A percentile compares a stretch with the other conserved stretches of the same genome.
Evolutionary conservation across 1,140 invertebrate species (phyloP).

Genomic region (Neodiprion lecontei): DNA sequence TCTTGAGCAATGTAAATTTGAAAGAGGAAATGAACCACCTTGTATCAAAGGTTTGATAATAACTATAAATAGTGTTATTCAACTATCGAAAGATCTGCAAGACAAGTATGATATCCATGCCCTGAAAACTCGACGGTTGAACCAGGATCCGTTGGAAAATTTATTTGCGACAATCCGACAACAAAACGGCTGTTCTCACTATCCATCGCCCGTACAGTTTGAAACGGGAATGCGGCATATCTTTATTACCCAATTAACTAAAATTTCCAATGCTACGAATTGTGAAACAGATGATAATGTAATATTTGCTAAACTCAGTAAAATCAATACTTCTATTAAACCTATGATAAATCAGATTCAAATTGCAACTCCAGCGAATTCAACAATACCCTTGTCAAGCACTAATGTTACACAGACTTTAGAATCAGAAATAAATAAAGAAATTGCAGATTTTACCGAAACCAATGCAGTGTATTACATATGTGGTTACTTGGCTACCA

Average conservation of each 20-base stretch:
- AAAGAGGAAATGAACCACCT: conserved; percentile 1
- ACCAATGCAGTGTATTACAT: conserved; percentile 13
- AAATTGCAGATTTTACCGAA: conserved; percentile 6
- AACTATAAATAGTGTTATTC: conserved; percentile 1
- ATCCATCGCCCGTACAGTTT: conserved; percentile 8
- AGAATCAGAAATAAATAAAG: not conserved
- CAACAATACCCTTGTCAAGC: no score
- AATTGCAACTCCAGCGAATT: no score
- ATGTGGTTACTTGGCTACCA: conserved; percentile 9
- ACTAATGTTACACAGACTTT: not conserved
- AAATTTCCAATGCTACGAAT: conserved; percentile 8
- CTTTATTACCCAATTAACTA: conserved; percentile 1
- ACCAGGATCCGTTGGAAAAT: conserved; percentile 13
- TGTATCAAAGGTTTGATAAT: not conserved
- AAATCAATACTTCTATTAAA: not conserved
- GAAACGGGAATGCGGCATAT: conserved; percentile 8
- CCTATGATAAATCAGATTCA: no score
- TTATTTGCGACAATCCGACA: conserved; percentile 11
- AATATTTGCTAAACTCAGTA: conserved; percentile 13
- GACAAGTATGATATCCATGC: not conserved
- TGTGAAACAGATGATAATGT: conserved; percentile 7
- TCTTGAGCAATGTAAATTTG: not conserved
- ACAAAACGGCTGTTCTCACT: not conserved
- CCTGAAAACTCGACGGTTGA: not conserved
- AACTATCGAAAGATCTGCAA: conserved; percentile 1